These are phyloP conservation scores for zebrafish (Danio rerio) DNA, from an alignment of 2,113 vertebrate species.

Conservation along the genomic window DNA sequence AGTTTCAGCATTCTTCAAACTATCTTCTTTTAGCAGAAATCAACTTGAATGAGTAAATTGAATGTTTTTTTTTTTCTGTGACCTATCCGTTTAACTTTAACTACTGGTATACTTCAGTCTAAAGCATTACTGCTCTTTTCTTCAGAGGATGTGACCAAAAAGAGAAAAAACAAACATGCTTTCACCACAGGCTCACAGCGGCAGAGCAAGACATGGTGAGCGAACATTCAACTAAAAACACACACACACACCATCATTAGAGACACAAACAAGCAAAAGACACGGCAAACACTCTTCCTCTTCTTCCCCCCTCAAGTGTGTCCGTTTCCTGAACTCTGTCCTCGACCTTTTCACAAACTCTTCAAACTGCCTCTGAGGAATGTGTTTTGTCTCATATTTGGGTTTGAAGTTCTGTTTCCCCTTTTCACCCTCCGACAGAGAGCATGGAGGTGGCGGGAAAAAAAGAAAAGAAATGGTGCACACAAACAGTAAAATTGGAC, in stretches of 20 bases:
- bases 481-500: constrained; percentile 38
- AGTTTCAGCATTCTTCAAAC: too few relatives aligned
- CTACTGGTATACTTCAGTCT: too few relatives aligned
- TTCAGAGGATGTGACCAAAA: constrained; percentile 39
- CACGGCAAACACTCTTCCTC: background rate
- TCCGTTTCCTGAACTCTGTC: constrained; percentile 42
- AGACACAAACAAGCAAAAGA: constrained; percentile 10
- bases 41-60: too few relatives aligned
- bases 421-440: constrained; percentile 27
- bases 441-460: constrained; percentile 9
- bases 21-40: too few relatives aligned
- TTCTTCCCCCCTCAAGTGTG: constrained; percentile 14
- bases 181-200: constrained; percentile 37
- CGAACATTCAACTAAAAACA: background rate
- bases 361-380: constrained; percentile 43
- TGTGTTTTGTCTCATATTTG: constrained; percentile 38
- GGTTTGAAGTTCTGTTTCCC: constrained; percentile 36
- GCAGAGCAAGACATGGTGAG: background rate
- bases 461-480: constrained; percentile 29
- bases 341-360: constrained; percentile 50
- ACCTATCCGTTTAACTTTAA: too few relatives aligned
- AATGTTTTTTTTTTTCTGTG: too few relatives aligned
- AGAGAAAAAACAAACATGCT: constrained; percentile 33
- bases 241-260: constrained; percentile 19
- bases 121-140: background rate